Conservation (phyloP, 1,140 invertebrate species). For the Spodoptera litura region DNA sequence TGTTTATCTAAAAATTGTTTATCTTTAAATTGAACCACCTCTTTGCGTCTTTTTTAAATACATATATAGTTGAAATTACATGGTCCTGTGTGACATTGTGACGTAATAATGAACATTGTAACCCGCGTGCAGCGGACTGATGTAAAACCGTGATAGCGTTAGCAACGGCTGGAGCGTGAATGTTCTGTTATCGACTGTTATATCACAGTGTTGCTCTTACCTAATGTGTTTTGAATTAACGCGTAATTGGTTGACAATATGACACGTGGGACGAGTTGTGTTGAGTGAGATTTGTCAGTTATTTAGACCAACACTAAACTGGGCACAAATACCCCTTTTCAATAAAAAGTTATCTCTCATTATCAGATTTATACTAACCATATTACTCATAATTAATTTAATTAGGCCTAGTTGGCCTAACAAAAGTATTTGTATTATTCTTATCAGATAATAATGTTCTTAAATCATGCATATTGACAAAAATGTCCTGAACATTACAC, state of each 20-base stretch:
- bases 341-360: no score
- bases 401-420: no score
- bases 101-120: constrained; percentile 38
- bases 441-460: no score
- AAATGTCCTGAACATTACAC: no score
- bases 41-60: constrained; percentile 27
- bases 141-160: constrained; percentile 50
- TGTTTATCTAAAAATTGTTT: no score
- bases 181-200: constrained; percentile 52
- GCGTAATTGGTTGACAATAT: constrained; percentile 65
- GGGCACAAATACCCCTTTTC: constrained; percentile 69
- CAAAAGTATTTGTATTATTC: no score
- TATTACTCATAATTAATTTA: no score
- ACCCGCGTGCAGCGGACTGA: constrained; percentile 19
- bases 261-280: constrained; percentile 1
- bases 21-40: no score
- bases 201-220: constrained; percentile 55
- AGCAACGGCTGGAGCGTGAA: constrained; percentile 50
- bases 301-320: constrained; percentile 59
- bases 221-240: constrained; percentile 61
- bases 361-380: no score
- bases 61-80: constrained; percentile 15
- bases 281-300: background rate
- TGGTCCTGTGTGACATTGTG: constrained; percentile 27
- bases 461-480: no score